These are phyloP conservation scores for Melitaea cinxia DNA, from an alignment of 1,140 invertebrate genomes.

Conservation along the genomic window DNA sequence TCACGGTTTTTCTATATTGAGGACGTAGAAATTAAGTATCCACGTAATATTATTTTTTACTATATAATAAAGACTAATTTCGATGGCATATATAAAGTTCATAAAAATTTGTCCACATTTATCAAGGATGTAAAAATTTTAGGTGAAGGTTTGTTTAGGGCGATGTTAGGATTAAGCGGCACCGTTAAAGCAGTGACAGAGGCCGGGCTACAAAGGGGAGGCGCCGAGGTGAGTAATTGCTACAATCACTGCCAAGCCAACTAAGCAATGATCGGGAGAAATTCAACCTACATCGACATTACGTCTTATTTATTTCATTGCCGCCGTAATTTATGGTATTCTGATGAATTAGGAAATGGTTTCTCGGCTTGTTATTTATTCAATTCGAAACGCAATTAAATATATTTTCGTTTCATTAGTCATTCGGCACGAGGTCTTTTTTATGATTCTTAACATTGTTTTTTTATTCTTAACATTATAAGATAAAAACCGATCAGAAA, in stretches of 20 bases:
- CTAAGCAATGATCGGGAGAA: constrained; percentile 63
- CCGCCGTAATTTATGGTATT: constrained; percentile 26
- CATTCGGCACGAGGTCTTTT: not conserved
- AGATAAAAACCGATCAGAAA: too few species aligned
- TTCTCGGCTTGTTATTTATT: constrained; percentile 14
- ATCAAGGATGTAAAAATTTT: not conserved
- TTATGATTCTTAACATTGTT: not conserved
- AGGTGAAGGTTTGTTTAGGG: constrained; percentile 43
- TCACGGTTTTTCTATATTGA: not conserved
- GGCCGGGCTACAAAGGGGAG: constrained; percentile 51
- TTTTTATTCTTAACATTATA: too few species aligned
- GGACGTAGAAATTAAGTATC: not conserved
- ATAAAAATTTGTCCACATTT: not conserved
- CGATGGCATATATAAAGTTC: not conserved
- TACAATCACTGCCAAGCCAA: constrained; percentile 70
- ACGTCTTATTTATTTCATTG: constrained; percentile 32
- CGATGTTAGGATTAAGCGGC: constrained; percentile 52
- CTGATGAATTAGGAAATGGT: constrained; percentile 20
- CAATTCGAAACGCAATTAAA: not conserved
- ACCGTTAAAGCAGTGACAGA: constrained; percentile 53
- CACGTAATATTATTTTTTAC: too few species aligned
- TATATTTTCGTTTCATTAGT: not conserved
- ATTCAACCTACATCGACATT: constrained; percentile 37
- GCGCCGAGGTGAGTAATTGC: constrained; percentile 72
- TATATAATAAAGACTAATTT: too few species aligned